Evolutionary conservation across 2,113 vertebrate species (phyloP).

Genomic region (Lasiurus cinereus): DNA sequence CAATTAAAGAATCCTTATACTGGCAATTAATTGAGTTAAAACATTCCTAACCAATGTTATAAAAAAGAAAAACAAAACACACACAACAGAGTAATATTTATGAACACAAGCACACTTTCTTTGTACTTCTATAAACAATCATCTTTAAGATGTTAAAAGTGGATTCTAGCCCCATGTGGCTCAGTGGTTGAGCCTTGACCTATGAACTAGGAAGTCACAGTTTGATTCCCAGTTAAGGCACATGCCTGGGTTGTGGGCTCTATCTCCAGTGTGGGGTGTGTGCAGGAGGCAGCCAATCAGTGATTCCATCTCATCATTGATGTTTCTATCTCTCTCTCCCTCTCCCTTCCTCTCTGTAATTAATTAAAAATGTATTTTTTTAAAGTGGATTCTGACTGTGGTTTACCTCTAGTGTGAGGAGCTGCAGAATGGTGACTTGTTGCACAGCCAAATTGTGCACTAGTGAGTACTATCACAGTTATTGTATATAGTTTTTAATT

Average conservation of each 20-base stretch:
- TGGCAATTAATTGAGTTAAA: slow-evolving; percentile 12
- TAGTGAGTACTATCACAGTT: background rate
- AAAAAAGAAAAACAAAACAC: background rate
- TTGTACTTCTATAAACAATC: background rate
- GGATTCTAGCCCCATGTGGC: no score
- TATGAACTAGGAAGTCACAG: no score
- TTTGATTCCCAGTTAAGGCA: no score
- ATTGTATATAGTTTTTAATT: slow-evolving; percentile 31
- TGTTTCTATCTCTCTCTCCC: no score
- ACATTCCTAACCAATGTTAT: background rate
- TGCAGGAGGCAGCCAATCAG: no score
- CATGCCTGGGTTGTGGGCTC: no score
- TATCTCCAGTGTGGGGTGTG: no score
- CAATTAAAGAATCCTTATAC: background rate
- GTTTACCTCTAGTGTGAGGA: background rate
- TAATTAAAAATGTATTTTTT: no score
- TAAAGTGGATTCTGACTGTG: background rate
- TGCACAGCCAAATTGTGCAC: background rate
- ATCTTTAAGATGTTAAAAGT: slow-evolving; percentile 17
- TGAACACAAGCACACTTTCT: background rate
- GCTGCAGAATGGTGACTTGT: background rate
- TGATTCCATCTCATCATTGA: no score
- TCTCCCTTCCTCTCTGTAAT: no score
- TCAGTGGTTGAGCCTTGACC: no score
- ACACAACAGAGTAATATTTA: background rate